Evolutionary conservation across 2,113 vertebrate species (phyloP), one percentile per base, ranked within the genome.

Genomic region (Gasterosteus aculeatus): DNA sequence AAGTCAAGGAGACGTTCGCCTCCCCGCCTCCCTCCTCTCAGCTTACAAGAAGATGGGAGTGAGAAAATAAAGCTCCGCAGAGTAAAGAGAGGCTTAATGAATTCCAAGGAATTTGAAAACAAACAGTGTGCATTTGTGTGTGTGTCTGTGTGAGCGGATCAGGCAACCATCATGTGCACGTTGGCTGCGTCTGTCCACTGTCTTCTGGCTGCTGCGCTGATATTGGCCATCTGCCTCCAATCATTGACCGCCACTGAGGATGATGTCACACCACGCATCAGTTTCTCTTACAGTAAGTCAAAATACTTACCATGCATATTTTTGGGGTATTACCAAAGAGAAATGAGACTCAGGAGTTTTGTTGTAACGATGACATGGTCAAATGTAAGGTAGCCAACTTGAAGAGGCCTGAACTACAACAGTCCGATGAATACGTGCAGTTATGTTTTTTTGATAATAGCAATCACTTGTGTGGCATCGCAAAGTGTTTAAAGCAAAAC

Each of bases 231-330:
- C 76, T 77, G 80, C 62, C 60, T 88, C 66, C 85, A 89, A 74
- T 88, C 80, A 33, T 76, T 46, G 49, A 29, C 15, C 10, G 71
- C 82, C 31, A 75, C 77, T 3, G 91, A 93, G 58, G 93, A 93
- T 33, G 93, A 93, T 57, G 91, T 92, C 77, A 91, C 86, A 8
- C 91, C 93, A 0, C 92, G 93, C 69, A 90, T 94, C 84, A 93
- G 87, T 66, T 94, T 94, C 85, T 51, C 80, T 18, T 91, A 92
- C 88, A 91, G 93, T 94, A 85, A 94, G 93, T 91, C 7, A 2
- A 57, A 72, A 72, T 26, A 1, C 39, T 59, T 26, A 56, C n/a
- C 11, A 5, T 3, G 33, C 9, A 39, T 38, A 39, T 3, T 42
- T 38, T 38, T 44, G 14, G 12, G 12, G 14, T 56, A 10, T 35